Conservation (phyloP, 2,113 vertebrate genomes). For the Castor canadensis region DNA sequence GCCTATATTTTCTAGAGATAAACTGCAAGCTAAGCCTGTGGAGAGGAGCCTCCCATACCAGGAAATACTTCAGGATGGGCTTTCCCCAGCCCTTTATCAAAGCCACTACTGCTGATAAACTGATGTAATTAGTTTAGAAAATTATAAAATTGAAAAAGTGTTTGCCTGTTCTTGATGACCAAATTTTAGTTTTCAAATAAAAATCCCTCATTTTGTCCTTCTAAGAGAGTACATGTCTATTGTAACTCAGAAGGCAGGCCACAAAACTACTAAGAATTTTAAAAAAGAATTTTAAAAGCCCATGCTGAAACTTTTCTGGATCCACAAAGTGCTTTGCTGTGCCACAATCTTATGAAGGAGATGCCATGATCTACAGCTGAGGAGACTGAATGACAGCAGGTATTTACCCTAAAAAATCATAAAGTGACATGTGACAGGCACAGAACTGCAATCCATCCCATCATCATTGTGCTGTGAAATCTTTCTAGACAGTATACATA, state of each 20-base stretch:
- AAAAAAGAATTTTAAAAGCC: not conserved
- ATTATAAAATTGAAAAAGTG: not conserved
- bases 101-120: not conserved
- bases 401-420: not conserved
- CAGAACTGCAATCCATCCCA: not conserved
- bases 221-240: not conserved
- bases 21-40: not conserved
- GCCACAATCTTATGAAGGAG: not conserved
- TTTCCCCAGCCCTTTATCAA: not conserved
- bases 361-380: not conserved
- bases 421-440: not conserved
- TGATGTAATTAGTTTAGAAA: slow-evolving; percentile 11
- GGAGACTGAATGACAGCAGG: not conserved
- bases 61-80: not conserved
- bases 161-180: not conserved
- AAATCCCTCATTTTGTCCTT: not conserved
- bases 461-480: not conserved
- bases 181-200: slow-evolving; percentile 20
- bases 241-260: not conserved
- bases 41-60: too few relatives aligned
- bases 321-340: not conserved
- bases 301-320: not conserved
- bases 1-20: not conserved
- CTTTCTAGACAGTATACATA: not conserved
- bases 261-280: not conserved